phyloP scores from a whole-genome alignment of 2,113 vertebrate genomes.

The Sinocyclocheilus rhinocerous region DNA sequence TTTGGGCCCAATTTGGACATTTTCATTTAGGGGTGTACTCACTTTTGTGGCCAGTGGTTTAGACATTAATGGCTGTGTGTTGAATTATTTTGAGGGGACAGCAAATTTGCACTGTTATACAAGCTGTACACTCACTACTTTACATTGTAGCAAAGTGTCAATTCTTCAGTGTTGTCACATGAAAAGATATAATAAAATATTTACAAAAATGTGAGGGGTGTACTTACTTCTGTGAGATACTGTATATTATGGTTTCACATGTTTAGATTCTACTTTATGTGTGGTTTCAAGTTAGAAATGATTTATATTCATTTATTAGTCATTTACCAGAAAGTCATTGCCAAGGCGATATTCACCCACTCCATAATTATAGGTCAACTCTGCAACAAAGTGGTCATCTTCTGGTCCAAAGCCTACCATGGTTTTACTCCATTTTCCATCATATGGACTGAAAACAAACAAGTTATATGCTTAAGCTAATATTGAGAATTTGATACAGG shows the following conservation, averaged over 20 bases:
- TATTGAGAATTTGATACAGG: neutral
- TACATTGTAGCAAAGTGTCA: too few relatives aligned
- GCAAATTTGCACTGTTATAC: too few relatives aligned
- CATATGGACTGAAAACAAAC: conserved; percentile 83
- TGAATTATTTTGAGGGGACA: too few relatives aligned
- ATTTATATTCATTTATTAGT: neutral
- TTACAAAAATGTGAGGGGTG: too few relatives aligned
- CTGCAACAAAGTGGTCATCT: conserved; percentile 91
- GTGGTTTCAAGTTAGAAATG: neutral
- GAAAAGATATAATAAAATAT: too few relatives aligned
- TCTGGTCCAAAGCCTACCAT: conserved; percentile 97
- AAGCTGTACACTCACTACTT: too few relatives aligned
- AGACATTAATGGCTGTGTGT: too few relatives aligned
- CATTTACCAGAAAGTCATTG: conserved; percentile 90
- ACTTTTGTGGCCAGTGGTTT: too few relatives aligned
- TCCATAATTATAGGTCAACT: conserved; percentile 96
- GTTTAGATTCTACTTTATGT: neutral
- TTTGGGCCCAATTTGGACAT: too few relatives aligned
- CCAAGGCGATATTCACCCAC: conserved; percentile 88
- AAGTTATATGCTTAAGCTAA: neutral
- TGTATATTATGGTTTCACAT: neutral
- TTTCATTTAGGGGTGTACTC: too few relatives aligned
- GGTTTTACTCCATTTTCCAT: conserved; percentile 98
- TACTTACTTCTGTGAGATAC: too few relatives aligned
- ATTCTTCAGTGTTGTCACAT: neutral